Conservation (phyloP, 2,888 invertebrate species). For the Podotricha telesiphe region DNA sequence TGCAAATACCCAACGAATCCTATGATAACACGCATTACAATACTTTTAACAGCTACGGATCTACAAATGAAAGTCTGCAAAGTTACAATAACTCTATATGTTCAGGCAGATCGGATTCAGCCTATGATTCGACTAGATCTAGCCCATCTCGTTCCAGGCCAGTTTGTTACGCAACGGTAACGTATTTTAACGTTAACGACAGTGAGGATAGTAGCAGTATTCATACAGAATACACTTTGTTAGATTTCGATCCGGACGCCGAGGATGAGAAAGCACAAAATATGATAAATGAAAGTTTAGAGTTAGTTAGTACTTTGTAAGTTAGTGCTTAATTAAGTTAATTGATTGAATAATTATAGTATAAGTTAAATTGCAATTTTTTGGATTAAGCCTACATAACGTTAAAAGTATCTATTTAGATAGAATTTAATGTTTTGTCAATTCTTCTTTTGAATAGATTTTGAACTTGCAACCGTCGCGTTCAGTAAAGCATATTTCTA, state of each 20-base stretch:
- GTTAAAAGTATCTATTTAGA: no score
- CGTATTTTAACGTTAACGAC: slow-evolving; percentile 76
- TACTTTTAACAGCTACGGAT: slow-evolving; percentile 71
- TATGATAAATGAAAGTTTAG: slow-evolving; percentile 74
- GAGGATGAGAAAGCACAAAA: slow-evolving; percentile 73
- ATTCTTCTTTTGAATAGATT: no score
- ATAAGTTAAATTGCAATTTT: no score
- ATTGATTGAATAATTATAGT: no score
- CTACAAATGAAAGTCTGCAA: slow-evolving; percentile 63
- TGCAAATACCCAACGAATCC: slow-evolving; percentile 56
- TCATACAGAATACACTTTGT: slow-evolving; percentile 73
- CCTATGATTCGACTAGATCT: slow-evolving; percentile 73
- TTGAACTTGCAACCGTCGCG: no score
- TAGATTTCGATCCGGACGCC: slow-evolving; percentile 64
- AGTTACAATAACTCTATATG: slow-evolving; percentile 65
- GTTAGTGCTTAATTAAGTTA: slow-evolving; percentile 39
- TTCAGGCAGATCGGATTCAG: slow-evolving; percentile 72
- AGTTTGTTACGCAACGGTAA: slow-evolving; percentile 73
- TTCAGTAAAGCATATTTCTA: no score
- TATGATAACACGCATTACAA: slow-evolving; percentile 65
- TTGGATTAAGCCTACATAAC: no score
- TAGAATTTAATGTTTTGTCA: no score
- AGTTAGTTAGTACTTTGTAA: slow-evolving; percentile 76
- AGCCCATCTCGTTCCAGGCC: slow-evolving; percentile 63
- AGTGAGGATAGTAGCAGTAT: slow-evolving; percentile 78